These are phyloP conservation scores for Leptinotarsa undecemlineata DNA, from an alignment of 1,140 invertebrate species.

Conservation along the genomic window DNA sequence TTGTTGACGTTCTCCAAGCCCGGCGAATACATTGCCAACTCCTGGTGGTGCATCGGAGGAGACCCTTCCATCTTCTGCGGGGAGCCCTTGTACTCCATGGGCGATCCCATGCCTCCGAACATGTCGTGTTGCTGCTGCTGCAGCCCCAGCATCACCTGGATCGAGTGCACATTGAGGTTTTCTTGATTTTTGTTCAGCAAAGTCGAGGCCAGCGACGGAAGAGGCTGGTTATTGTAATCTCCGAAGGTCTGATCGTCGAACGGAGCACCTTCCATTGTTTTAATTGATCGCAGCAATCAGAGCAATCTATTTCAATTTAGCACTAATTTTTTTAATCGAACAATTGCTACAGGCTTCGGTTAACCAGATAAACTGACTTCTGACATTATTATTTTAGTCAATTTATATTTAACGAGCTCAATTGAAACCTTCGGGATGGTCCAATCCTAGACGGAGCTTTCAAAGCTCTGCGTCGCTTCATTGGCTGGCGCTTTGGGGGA, in stretches of 20 bases:
- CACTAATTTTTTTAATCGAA: constrained; percentile 39
- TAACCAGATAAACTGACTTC: constrained; percentile 52
- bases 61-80: constrained; percentile 47
- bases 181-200: constrained; percentile 53
- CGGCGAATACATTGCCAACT: constrained; percentile 49
- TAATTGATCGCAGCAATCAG: constrained; percentile 46
- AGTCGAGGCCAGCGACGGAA: constrained; percentile 57
- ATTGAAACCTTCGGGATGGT: constrained; percentile 39
- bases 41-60: constrained; percentile 53
- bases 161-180: constrained; percentile 63
- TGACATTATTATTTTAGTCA: constrained; percentile 56
- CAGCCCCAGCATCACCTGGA: constrained; percentile 75
- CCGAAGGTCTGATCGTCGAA: constrained; percentile 78
- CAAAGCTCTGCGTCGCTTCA: constrained; percentile 10
- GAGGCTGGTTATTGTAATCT: constrained; percentile 69
- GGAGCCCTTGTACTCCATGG: constrained; percentile 52
- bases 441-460: constrained; percentile 33
- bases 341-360: constrained; percentile 41
- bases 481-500: constrained; percentile 32
- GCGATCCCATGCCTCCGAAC: constrained; percentile 51
- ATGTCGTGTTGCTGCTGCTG: constrained; percentile 59
- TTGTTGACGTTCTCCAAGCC: constrained; percentile 52
- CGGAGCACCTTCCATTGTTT: constrained; percentile 69
- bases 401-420: constrained; percentile 57
- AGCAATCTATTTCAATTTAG: constrained; percentile 43